A percentile compares a stretch with the other conserved stretches of the same genome.
phyloP scores from a whole-genome alignment of 1,140 invertebrate species.

The Cydia strobilella region DNA sequence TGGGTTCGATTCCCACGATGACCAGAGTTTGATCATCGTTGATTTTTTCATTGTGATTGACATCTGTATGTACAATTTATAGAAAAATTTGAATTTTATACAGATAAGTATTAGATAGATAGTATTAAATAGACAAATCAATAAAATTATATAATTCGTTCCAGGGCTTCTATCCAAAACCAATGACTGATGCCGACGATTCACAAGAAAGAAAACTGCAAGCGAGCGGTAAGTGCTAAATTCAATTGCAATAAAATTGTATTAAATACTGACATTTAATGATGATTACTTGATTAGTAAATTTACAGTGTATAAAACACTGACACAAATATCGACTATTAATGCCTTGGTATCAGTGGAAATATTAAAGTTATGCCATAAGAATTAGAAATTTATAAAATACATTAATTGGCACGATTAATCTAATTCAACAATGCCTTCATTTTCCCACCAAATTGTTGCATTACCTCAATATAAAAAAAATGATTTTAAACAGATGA shows the following conservation, averaged over 20 bases:
- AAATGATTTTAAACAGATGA: too few species aligned
- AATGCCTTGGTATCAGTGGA: neutral
- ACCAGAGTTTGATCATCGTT: too few species aligned
- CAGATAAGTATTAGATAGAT: too few species aligned
- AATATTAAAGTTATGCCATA: neutral
- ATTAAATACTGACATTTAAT: neutral
- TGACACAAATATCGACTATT: neutral
- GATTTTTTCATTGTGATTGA: too few species aligned
- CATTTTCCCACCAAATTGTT: too few species aligned
- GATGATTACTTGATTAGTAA: too few species aligned
- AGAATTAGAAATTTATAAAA: neutral
- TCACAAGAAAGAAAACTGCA: slow-evolving; percentile 74
- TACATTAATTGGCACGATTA: neutral
- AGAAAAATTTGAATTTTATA: too few species aligned
- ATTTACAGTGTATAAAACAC: too few species aligned
- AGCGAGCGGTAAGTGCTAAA: slow-evolving; percentile 68
- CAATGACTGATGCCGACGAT: slow-evolving; percentile 73
- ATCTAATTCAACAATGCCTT: neutral
- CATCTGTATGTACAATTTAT: too few species aligned
- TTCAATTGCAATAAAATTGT: neutral
- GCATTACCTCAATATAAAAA: too few species aligned
- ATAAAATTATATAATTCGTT: slow-evolving; percentile 42
- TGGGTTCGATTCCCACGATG: too few species aligned
- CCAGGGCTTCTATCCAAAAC: slow-evolving; percentile 78
- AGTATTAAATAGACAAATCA: neutral